Base-by-base conservation (phyloP, 35 echinoderm and acorn worm species). In the Apostichopus californicus region DNA sequence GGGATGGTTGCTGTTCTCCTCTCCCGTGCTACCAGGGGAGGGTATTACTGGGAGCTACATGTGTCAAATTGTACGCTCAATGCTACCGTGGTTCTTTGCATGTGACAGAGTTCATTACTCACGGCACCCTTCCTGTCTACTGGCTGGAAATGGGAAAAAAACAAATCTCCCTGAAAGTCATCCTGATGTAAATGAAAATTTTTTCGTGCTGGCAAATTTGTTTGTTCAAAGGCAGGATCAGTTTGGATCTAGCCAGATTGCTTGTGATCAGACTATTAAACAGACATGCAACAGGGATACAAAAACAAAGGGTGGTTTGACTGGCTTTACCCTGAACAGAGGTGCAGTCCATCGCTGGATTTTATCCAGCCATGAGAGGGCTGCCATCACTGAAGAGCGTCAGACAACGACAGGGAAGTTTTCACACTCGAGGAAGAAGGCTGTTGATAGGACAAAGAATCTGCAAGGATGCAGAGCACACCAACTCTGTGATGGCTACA, bases 231-330 rank as follows among this genome's bases (percentile, higher is more conserved):
- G 34, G 34, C 34, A 46, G 34, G 34, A 24, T 82, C 87, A 81
- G 0, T 53, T 90, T 86, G 90, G 73, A 46, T 94, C 94, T 87
- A 60, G 90, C 17, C 53, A 77, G 52, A 79, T 93, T 6, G 78
- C 90, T 10, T 94, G 93, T 75, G 93, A 97, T 89, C 87, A 87
- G 73, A 14, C 52, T 15, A 95, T 95, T 54, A 79, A 96, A 84
- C 87, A 96, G 72, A 96, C 95, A 5, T 71, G 88, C 54, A 96
- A 94, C 71, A 91, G 90, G 55, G 92, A 94, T n/a, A 55, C 92
- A 15, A 91, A 96, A 79, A 73, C 92, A 92, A 93, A 83, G 90
- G 89, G 17, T 46, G 95, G 92, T 60, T 1, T 96, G 20, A 94
- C 17, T 57, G 95, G 95, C 57, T 90, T 94, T 63, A 89, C 71